Conservation (phyloP, 2,797 vertebrate species). For the Sebastolobus altivelis region DNA sequence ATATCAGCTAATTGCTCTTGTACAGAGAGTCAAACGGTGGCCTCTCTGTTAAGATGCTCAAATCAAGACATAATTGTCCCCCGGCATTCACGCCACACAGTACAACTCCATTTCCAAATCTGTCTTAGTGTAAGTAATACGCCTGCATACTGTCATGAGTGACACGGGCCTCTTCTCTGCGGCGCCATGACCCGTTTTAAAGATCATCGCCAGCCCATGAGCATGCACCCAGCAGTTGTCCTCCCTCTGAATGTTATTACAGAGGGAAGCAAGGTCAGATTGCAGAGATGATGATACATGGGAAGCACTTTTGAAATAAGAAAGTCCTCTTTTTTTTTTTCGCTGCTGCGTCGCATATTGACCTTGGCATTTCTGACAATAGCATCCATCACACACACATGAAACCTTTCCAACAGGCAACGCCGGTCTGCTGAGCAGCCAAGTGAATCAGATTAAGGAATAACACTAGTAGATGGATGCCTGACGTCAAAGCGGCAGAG, state of each 20-base stretch:
- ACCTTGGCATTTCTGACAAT: conserved; percentile 98
- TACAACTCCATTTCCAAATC: conserved; percentile 74
- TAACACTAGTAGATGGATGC: conserved; percentile 93
- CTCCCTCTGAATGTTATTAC: conserved; percentile 93
- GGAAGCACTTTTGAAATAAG: conserved; percentile 91
- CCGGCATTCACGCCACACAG: conserved; percentile 42
- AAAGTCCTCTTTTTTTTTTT: conserved; percentile 85
- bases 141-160: conserved; percentile 80
- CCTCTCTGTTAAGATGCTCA: conserved; percentile 54
- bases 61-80: conserved; percentile 72
- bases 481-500: conserved; percentile 87
- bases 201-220: conserved; percentile 88
- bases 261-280: conserved; percentile 94
- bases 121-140: conserved; percentile 83
- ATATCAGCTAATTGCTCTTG: conserved; percentile 60
- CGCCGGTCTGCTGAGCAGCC: conserved; percentile 88
- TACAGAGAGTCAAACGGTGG: conserved; percentile 36
- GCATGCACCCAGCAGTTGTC: conserved; percentile 92
- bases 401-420: conserved; percentile 93
- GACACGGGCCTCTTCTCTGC: conserved; percentile 83
- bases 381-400: conserved; percentile 93
- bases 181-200: conserved; percentile 88
- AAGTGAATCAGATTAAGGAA: conserved; percentile 94
- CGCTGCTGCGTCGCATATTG: conserved; percentile 90
- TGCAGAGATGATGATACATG: conserved; percentile 94